Percentiles rank a stretch among this genome's conserved stretches.
These are phyloP conservation scores for Tadarida brasiliensis DNA, from an alignment of 2,797 vertebrate genomes.

Conservation along the genomic window DNA sequence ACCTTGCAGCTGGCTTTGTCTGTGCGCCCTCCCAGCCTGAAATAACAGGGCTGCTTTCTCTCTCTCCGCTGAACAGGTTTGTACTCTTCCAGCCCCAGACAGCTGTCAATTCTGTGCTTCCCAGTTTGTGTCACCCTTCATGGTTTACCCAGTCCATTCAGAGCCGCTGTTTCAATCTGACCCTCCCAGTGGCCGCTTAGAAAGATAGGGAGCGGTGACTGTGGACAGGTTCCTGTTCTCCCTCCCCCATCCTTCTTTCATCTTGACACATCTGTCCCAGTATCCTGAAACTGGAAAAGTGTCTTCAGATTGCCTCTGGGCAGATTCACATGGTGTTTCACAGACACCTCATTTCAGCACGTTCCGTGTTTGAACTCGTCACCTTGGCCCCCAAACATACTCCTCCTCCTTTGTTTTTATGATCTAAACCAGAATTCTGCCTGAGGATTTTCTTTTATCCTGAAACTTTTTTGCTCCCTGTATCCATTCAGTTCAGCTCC, in stretches of 20 bases:
- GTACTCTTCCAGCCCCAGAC: not conserved
- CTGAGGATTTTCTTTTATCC: not conserved
- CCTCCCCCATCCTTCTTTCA: not conserved
- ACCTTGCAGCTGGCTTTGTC: not conserved
- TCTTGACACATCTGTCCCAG: not conserved
- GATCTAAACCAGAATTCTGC: not conserved
- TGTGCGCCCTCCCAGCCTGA: not conserved
- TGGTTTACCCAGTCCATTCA: not conserved
- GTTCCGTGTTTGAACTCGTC: not conserved
- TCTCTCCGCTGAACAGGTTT: not conserved
- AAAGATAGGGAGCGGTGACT: not conserved
- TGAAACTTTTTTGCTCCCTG: not conserved
- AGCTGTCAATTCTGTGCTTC: not conserved
- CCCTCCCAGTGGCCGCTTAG: not conserved
- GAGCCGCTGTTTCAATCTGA: not conserved
- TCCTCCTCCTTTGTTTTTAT: constrained; percentile 47
- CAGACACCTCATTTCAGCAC: not conserved
- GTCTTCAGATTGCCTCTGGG: not conserved
- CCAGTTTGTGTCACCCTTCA: not conserved
- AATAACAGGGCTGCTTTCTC: not conserved
- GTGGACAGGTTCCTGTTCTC: not conserved
- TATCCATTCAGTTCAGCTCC: not conserved
- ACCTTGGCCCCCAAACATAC: not conserved
- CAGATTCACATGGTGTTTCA: not conserved
- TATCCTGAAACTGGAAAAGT: not conserved